Conservation (phyloP, 2,888 invertebrate genomes). For the Lissonota sp. region DNA sequence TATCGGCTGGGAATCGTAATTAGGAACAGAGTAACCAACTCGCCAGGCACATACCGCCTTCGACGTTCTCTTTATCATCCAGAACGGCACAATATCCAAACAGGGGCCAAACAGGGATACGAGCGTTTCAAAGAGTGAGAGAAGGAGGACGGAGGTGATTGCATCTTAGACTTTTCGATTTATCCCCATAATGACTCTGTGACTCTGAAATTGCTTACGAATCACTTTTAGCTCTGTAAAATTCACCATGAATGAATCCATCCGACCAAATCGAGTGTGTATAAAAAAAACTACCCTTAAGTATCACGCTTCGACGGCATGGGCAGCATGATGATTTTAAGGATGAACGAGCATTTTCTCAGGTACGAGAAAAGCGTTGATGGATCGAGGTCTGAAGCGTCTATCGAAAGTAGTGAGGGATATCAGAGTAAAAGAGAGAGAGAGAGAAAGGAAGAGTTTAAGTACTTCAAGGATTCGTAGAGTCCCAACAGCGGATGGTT, state of each 20-base stretch:
- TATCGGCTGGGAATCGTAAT: slow-evolving; percentile 73
- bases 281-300: no score
- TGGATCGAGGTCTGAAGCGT: slow-evolving; percentile 15
- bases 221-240: no score
- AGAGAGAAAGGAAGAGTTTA: background rate
- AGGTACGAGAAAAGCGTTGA: slow-evolving; percentile 15
- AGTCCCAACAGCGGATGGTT: slow-evolving; percentile 8
- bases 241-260: no score
- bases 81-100: background rate
- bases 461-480: slow-evolving; percentile 8
- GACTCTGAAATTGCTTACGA: no score
- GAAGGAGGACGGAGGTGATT: no score
- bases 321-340: background rate
- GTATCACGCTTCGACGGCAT: background rate
- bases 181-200: no score
- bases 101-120: background rate
- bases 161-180: no score
- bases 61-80: slow-evolving; percentile 40
- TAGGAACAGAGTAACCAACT: slow-evolving; percentile 72
- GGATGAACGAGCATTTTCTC: background rate
- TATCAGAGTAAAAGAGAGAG: background rate
- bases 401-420: background rate
- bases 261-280: no score
- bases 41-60: slow-evolving; percentile 27
- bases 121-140: background rate